phyloP scores from a whole-genome alignment of 2,797 vertebrate species.

The Parauchenoglanis ngamensis region DNA sequence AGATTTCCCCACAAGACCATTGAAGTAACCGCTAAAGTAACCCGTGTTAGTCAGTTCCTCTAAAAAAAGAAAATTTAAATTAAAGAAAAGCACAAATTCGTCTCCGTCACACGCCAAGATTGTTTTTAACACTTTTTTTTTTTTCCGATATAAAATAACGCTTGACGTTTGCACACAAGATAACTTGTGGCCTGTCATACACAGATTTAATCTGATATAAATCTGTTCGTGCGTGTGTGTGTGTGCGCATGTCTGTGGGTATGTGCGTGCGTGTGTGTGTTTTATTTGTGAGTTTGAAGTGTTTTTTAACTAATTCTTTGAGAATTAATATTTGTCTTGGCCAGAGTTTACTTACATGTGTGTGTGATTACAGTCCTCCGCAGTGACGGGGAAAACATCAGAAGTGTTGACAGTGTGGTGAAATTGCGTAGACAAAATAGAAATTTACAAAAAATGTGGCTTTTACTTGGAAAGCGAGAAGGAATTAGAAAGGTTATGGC shows the following conservation, averaged over 20 bases:
- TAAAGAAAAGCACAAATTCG: not conserved
- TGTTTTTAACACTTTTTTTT: not conserved
- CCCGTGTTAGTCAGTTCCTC: not conserved
- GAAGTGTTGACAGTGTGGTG: not conserved
- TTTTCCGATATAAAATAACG: not conserved
- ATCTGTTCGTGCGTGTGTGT: not conserved
- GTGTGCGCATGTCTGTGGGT: not conserved
- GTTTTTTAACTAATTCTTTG: not conserved
- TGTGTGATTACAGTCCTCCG: not conserved
- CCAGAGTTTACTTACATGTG: not conserved
- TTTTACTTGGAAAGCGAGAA: not conserved
- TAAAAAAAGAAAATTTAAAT: not conserved
- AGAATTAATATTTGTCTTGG: not conserved
- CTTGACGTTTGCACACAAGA: too few relatives aligned
- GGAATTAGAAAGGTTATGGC: not conserved
- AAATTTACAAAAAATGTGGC: not conserved
- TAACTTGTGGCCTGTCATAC: not conserved
- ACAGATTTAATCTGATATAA: not conserved
- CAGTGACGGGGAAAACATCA: not conserved
- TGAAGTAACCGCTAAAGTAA: not conserved
- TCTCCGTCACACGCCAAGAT: too few relatives aligned
- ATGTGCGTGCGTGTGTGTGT: not conserved
- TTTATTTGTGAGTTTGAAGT: not conserved
- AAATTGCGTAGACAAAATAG: not conserved
- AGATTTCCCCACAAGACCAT: slow-evolving; percentile 28